These are phyloP conservation scores for Aphidoletes aphidimyza DNA, from an alignment of 2,888 invertebrate genomes.

Conservation along the genomic window DNA sequence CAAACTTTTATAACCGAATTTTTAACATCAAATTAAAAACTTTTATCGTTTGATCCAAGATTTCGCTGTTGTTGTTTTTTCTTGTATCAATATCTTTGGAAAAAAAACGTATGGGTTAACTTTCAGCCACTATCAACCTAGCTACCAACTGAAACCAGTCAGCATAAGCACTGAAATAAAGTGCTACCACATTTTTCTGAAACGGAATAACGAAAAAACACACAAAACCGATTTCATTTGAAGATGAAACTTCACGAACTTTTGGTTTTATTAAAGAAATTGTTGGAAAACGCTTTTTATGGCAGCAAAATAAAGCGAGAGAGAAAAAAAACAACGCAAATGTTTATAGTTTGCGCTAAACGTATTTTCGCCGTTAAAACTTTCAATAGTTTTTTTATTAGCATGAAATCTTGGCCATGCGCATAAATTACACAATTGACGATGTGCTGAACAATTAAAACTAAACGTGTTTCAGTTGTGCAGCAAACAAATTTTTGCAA, in stretches of 20 bases:
- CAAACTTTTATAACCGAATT: constrained; percentile 27
- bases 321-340: no score
- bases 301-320: neutral
- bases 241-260: neutral
- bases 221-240: no score
- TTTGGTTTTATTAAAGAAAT: neutral
- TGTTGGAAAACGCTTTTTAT: neutral
- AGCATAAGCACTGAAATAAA: no score
- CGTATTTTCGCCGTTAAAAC: neutral
- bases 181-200: no score
- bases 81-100: no score
- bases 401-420: neutral
- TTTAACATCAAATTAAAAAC: constrained; percentile 42
- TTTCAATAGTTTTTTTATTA: neutral
- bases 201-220: neutral
- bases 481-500: neutral
- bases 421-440: constrained; percentile 19
- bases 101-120: neutral
- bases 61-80: neutral
- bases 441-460: neutral
- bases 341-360: neutral
- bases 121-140: no score
- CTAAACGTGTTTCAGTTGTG: neutral
- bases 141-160: no score
- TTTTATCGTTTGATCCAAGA: constrained; percentile 37